These are phyloP conservation scores for Trissolcus japonicus DNA, from an alignment of 2,888 invertebrate genomes.

Conservation along the genomic window DNA sequence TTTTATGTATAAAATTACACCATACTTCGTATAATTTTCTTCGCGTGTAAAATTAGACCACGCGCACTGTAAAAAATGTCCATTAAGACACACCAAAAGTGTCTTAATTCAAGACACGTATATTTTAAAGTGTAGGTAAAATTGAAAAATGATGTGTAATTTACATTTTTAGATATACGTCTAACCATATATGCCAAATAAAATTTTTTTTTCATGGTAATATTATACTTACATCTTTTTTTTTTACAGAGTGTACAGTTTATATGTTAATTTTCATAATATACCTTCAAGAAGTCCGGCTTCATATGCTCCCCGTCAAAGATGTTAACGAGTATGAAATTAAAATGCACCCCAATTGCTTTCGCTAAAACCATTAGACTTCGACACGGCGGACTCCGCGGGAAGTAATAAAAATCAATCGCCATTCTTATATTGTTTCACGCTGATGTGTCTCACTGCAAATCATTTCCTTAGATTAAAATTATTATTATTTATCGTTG, in stretches of 20 bases:
- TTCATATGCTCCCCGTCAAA: slow-evolving; percentile 81
- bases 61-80: too few species aligned
- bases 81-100: too few species aligned
- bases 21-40: too few species aligned
- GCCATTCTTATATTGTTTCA: slow-evolving; percentile 25
- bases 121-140: too few species aligned
- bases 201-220: neutral
- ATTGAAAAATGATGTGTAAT: too few species aligned
- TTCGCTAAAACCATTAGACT: slow-evolving; percentile 81
- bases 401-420: slow-evolving; percentile 82
- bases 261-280: neutral
- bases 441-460: too few species aligned
- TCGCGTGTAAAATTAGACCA: too few species aligned
- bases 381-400: slow-evolving; percentile 82
- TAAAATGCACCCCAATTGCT: slow-evolving; percentile 82
- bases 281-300: slow-evolving; percentile 82
- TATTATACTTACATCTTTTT: neutral
- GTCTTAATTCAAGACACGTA: too few species aligned
- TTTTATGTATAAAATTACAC: neutral
- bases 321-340: slow-evolving; percentile 81
- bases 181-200: too few species aligned
- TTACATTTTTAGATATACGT: too few species aligned
- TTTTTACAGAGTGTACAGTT: neutral
- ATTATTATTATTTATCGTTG: neutral
- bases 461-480: neutral